Evolutionary conservation across 2,888 invertebrate genomes (phyloP).

Genomic region (Yponomeuta malinellus): DNA sequence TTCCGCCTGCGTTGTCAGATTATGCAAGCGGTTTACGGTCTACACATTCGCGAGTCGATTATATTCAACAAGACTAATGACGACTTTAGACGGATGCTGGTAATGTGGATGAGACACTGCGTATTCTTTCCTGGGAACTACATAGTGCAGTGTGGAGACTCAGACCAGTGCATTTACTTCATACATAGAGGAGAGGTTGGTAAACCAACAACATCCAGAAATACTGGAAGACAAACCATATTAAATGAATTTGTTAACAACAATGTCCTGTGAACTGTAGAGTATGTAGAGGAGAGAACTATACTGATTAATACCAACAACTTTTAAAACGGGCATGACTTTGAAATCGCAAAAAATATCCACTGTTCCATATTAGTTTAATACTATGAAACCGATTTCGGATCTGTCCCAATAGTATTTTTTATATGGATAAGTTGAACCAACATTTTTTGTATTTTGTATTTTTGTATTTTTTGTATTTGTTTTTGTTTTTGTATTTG

Average conservation of each 20-base stretch:
- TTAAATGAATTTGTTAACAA: conserved; percentile 6
- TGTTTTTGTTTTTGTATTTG: too few relatives aligned
- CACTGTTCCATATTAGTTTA: too few relatives aligned
- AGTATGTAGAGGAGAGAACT: neutral
- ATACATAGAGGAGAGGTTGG: conserved; percentile 72
- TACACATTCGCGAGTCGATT: conserved; percentile 62
- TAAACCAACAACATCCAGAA: neutral
- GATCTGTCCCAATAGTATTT: too few relatives aligned
- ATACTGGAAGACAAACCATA: conserved; percentile 13
- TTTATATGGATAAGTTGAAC: too few relatives aligned
- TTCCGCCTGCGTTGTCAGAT: conserved; percentile 64
- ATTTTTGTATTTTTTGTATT: too few relatives aligned
- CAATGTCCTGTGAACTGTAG: neutral
- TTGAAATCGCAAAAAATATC: too few relatives aligned
- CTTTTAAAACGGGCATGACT: too few relatives aligned
- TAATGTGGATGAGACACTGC: conserved; percentile 65
- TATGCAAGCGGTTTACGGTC: conserved; percentile 68
- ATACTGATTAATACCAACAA: too few relatives aligned
- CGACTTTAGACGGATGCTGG: conserved; percentile 66
- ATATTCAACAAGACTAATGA: conserved; percentile 68
- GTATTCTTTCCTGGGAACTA: conserved; percentile 75
- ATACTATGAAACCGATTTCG: too few relatives aligned
- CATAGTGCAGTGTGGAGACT: conserved; percentile 72
- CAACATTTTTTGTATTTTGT: too few relatives aligned
- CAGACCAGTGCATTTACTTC: conserved; percentile 74